Evolutionary conservation across 2,797 vertebrate genomes (phyloP).

Genomic region (Chaetodon trifasciatus): DNA sequence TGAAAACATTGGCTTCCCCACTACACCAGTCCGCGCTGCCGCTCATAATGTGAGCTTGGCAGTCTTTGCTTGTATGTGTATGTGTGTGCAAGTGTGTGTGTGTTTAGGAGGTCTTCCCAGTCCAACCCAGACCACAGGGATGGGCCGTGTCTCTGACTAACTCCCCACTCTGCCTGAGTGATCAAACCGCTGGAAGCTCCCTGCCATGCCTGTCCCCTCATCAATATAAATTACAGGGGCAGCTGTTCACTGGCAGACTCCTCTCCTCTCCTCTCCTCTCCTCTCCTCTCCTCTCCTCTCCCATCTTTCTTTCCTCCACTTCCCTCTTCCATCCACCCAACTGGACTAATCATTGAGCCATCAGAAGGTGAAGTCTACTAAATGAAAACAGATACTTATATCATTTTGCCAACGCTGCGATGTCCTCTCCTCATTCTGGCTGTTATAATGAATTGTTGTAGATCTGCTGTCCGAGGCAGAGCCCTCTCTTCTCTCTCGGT

Average conservation of each 20-base stretch:
- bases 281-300: slow-evolving; percentile 56
- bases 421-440: slow-evolving; percentile 40
- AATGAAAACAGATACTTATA: slow-evolving; percentile 76
- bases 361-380: slow-evolving; percentile 66
- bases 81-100: slow-evolving; percentile 34
- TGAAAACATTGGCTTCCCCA: slow-evolving; percentile 65
- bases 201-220: slow-evolving; percentile 81
- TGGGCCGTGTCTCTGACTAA: slow-evolving; percentile 74
- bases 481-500: slow-evolving; percentile 24
- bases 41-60: slow-evolving; percentile 63
- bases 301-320: slow-evolving; percentile 12
- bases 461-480: slow-evolving; percentile 54
- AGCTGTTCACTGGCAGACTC: slow-evolving; percentile 85
- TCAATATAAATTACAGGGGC: slow-evolving; percentile 89
- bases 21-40: slow-evolving; percentile 35
- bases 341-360: slow-evolving; percentile 69
- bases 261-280: slow-evolving; percentile 47
- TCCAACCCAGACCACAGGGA: slow-evolving; percentile 77
- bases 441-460: slow-evolving; percentile 32
- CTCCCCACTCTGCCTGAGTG: slow-evolving; percentile 83
- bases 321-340: slow-evolving; percentile 48
- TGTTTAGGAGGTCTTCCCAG: slow-evolving; percentile 71
- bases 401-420: slow-evolving; percentile 55
- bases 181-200: slow-evolving; percentile 86
- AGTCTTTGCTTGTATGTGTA: slow-evolving; percentile 27